A percentile compares a stretch with the other conserved stretches of the same genome.
phyloP scores from a whole-genome alignment of 2,113 vertebrate species.

The Pteropus alecto region DNA sequence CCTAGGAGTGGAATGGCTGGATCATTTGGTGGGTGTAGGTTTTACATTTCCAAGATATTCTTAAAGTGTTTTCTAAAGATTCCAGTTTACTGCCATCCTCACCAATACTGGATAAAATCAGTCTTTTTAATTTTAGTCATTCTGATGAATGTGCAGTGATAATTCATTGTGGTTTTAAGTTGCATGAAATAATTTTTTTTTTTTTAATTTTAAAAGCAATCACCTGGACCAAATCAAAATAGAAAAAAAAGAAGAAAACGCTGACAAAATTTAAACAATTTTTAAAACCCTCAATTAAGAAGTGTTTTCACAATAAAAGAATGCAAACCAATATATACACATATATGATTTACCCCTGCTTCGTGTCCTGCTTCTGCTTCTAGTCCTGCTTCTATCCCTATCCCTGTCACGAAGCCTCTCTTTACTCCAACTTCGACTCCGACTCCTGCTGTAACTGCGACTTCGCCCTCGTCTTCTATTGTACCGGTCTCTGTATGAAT shows the following conservation, averaged over 20 bases:
- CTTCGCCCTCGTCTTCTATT: constrained; percentile 95
- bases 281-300: not conserved
- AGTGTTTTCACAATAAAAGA: not conserved
- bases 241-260: constrained; percentile 9
- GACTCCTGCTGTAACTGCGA: constrained; percentile 94
- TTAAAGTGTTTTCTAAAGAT: not conserved
- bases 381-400: constrained; percentile 89
- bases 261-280: not conserved
- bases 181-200: not conserved
- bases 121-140: not conserved
- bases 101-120: not conserved
- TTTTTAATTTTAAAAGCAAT: not conserved
- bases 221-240: not conserved
- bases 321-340: not conserved
- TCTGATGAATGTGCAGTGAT: not conserved
- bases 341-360: constrained; percentile 85
- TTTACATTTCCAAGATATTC: constrained; percentile 6
- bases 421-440: constrained; percentile 97
- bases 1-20: not conserved
- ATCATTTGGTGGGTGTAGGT: not conserved
- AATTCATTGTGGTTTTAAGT: not conserved
- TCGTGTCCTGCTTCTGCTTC: constrained; percentile 88
- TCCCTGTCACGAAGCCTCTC: constrained; percentile 92
- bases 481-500: constrained; percentile 96
- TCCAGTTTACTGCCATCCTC: not conserved